phyloP scores from a whole-genome alignment of 2,113 vertebrate species.

The Macroglossus sobrinus region DNA sequence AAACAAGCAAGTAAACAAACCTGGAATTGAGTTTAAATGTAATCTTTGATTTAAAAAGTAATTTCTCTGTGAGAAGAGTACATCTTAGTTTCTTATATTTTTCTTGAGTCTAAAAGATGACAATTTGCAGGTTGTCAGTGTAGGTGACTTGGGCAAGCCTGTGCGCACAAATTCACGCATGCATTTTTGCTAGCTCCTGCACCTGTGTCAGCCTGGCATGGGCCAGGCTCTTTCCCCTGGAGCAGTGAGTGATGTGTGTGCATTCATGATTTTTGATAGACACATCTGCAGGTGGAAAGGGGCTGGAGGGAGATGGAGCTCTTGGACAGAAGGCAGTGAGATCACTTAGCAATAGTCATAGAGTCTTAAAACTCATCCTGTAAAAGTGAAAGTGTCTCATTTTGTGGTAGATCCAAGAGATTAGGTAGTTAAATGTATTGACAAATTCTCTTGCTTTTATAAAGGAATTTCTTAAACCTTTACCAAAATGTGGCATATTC shows the following conservation, averaged over 20 bases:
- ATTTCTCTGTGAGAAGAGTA: background rate
- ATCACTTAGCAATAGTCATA: background rate
- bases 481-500: background rate
- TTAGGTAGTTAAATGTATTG: background rate
- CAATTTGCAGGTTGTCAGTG: background rate
- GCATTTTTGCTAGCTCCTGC: too few species aligned
- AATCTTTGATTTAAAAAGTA: slow-evolving; percentile 1
- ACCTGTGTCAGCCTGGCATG: rapidly evolving
- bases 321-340: background rate
- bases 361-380: background rate
- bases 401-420: background rate
- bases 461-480: background rate
- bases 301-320: background rate
- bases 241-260: too few species aligned
- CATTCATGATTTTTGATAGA: rapidly evolving
- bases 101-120: background rate
- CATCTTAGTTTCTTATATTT: background rate
- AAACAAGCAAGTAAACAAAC: background rate
- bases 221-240: background rate
- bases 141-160: too few species aligned
- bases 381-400: background rate
- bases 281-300: background rate
- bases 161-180: too few species aligned
- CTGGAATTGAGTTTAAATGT: background rate
- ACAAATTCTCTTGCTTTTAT: background rate